Percentiles rank a stretch among this genome's conserved stretches.
Conservation (phyloP, 2,888 invertebrate species). For the Trachelus iudaicus region DNA sequence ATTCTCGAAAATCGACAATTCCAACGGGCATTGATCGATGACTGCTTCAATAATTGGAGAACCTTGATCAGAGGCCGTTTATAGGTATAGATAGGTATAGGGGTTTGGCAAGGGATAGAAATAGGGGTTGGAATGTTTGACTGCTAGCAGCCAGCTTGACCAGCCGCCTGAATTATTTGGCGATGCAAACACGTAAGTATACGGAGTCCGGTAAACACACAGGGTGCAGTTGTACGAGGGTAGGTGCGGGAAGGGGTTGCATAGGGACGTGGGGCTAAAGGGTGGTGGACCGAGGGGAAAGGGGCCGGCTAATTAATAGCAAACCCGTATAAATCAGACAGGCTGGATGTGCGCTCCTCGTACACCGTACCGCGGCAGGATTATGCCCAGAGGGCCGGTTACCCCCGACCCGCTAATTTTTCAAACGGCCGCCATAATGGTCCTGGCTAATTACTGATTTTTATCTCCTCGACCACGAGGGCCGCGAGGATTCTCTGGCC, state of each 20-base stretch:
- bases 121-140: too few species aligned
- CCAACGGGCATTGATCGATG: too few species aligned
- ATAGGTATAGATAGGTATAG: too few species aligned
- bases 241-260: not conserved
- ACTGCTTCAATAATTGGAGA: too few species aligned
- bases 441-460: conserved; percentile 65
- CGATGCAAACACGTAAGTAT: conserved; percentile 49
- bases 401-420: conserved; percentile 63
- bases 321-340: conserved; percentile 65
- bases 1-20: too few species aligned
- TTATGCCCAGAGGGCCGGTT: conserved; percentile 64
- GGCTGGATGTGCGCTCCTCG: conserved; percentile 53
- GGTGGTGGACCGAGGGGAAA: conserved; percentile 6
- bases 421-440: conserved; percentile 64
- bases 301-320: conserved; percentile 61
- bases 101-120: too few species aligned
- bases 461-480: conserved; percentile 54
- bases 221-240: conserved; percentile 1
- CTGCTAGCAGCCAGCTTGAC: too few species aligned
- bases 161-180: conserved; percentile 44
- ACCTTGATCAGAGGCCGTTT: too few species aligned
- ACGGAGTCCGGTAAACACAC: conserved; percentile 40
- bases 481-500: conserved; percentile 33
- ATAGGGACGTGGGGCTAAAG: not conserved
- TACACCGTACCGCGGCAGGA: conserved; percentile 46